Percentiles rank a stretch among this genome's conserved stretches.
Evolutionary conservation across 2,113 vertebrate genomes (phyloP).

Genomic region (Rhagologus leucostigma): DNA sequence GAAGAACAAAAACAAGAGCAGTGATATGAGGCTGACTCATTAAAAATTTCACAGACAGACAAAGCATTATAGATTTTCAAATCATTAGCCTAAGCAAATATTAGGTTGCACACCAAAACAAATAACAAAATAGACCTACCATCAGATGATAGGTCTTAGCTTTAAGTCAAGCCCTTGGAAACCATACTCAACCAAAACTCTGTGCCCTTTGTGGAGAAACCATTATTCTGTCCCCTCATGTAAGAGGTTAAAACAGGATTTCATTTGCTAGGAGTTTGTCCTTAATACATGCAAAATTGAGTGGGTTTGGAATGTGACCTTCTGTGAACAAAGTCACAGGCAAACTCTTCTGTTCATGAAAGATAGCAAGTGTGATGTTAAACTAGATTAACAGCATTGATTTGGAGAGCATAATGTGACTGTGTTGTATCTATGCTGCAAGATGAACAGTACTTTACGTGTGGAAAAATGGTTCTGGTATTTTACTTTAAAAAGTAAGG

Average conservation of each 20-base stretch:
- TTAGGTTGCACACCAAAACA: not conserved
- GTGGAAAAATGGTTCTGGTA: not conserved
- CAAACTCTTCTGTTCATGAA: not conserved
- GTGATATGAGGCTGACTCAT: slow-evolving; percentile 15
- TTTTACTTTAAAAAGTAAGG: not conserved
- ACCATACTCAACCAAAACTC: not conserved
- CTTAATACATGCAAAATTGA: not conserved
- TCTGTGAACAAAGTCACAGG: not conserved
- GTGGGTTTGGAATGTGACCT: not conserved
- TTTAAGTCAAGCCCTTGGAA: not conserved
- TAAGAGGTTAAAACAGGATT: not conserved
- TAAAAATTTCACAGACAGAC: slow-evolving; percentile 10
- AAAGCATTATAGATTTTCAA: not conserved
- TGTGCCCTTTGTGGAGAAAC: not conserved
- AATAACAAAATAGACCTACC: not conserved
- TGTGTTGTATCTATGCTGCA: not conserved
- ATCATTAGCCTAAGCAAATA: slow-evolving; percentile 11
- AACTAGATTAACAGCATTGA: not conserved
- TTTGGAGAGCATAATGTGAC: not conserved
- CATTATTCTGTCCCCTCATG: not conserved
- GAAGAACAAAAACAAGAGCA: slow-evolving; percentile 4
- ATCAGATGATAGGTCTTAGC: not conserved
- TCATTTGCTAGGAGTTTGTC: not conserved
- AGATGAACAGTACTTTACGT: not conserved
- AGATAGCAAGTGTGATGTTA: not conserved